Evolutionary conservation across 2,113 vertebrate species (phyloP), one percentile per base, ranked within the genome.

Genomic region (Dicentrarchus labrax): DNA sequence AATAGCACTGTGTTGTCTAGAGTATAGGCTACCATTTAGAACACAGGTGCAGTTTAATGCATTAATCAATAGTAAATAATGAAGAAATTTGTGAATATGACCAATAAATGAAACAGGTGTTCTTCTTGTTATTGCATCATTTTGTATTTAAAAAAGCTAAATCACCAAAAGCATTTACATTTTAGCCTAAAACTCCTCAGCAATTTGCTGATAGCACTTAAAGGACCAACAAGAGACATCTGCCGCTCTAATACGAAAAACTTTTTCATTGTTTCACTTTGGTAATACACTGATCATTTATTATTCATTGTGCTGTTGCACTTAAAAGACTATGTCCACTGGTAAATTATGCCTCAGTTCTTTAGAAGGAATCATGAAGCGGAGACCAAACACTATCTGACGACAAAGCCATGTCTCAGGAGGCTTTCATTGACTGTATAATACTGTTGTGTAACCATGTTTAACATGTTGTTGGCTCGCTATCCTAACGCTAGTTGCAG

Each of bases 241-340:
- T 80, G 76, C 61, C 21, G 36, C 77, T 60, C 70, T 69, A 68
- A 89, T 87, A 50, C 53, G 30, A 30, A 43, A 82, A 77, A 76
- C 71, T 21, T 79, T 65, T 65, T 76, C 21, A 36, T 72, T 61
- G 61, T 86, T 88, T 89, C 62, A 54, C 74, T 84, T 76, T 68
- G 56, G 74, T 85, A 68, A 80, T 76, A 71, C 69, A 60, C 19
- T 24, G 41, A 67, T 79, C 43, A 92, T 93, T 68, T 87, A 86
- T 85, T 82, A 88, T 90, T 93, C 60, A 89, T 87, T 57, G 30
- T 70, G 38, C 65, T 72, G 60, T 74, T 83, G 73, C 72, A 72
- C 76, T 79, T 90, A 69, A 86, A 89, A 86, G 75, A 71, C 78
- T 56, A 38, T 53, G 71, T 86, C 80, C 50, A 36, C 71, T 91